Conservation (phyloP, 1,140 invertebrate genomes). For the Metopolophium dirhodum region DNA sequence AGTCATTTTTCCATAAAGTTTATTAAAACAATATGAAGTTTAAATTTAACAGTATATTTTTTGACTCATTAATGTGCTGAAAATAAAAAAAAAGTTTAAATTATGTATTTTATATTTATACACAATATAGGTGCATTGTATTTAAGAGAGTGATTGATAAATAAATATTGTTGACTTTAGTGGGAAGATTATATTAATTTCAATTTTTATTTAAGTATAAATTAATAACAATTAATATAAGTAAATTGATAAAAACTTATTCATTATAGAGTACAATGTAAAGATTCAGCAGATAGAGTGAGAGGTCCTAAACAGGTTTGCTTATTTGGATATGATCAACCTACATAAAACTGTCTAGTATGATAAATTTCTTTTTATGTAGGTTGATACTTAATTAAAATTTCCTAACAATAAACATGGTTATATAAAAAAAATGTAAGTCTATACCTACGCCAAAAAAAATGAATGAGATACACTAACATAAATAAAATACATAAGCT, state of each 20-base stretch:
- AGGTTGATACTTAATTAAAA: not conserved
- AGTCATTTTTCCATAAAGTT: constrained; percentile 44
- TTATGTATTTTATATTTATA: not conserved
- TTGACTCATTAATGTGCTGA: constrained; percentile 1
- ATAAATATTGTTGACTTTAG: not conserved
- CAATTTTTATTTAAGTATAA: not conserved
- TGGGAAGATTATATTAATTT: not conserved
- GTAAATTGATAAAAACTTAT: not conserved
- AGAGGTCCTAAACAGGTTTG: constrained; percentile 42
- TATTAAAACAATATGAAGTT: not conserved
- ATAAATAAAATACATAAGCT: not conserved
- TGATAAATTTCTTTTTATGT: constrained; percentile 45
- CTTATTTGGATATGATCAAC: constrained; percentile 51
- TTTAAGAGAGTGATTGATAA: not conserved
- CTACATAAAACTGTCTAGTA: constrained; percentile 29
- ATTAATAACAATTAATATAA: not conserved
- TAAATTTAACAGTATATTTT: not conserved
- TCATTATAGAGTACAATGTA: not conserved
- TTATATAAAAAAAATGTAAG: not conserved
- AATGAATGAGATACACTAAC: not conserved
- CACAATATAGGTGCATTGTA: not conserved
- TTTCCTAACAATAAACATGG: not conserved
- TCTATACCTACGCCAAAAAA: not conserved
- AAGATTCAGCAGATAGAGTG: not conserved
- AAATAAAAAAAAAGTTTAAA: constrained; percentile 6